These are phyloP conservation scores for Linyphia triangularis DNA, from an alignment of 2,888 invertebrate species.

Conservation along the genomic window DNA sequence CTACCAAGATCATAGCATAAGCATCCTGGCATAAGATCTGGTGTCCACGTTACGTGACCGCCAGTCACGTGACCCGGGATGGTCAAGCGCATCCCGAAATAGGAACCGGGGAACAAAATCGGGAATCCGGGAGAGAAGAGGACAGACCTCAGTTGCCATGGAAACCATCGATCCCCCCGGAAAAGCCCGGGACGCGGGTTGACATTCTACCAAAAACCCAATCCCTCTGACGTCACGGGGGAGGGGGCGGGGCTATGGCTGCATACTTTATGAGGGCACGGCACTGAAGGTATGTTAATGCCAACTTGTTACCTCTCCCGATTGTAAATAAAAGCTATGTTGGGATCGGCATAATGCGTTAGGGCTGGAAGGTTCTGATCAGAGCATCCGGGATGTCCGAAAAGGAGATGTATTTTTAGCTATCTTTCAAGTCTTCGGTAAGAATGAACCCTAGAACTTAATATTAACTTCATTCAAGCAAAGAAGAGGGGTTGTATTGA, in stretches of 20 bases:
- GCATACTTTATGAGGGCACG: slow-evolving; percentile 60
- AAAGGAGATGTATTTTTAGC: not conserved
- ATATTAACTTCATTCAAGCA: not conserved
- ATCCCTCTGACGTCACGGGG: slow-evolving; percentile 36
- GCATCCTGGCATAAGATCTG: not conserved
- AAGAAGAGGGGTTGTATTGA: no score
- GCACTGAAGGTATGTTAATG: slow-evolving; percentile 50
- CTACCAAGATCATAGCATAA: no score
- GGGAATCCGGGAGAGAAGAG: slow-evolving; percentile 40
- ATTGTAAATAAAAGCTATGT: slow-evolving; percentile 26
- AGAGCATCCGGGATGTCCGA: not conserved
- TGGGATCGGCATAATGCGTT: slow-evolving; percentile 14
- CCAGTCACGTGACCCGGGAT: slow-evolving; percentile 34
- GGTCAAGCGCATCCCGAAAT: slow-evolving; percentile 73
- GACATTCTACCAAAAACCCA: slow-evolving; percentile 47
- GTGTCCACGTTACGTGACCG: slow-evolving; percentile 20
- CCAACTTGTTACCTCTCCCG: slow-evolving; percentile 62
- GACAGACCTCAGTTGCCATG: slow-evolving; percentile 30
- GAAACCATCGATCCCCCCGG: slow-evolving; percentile 63
- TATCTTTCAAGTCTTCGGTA: not conserved
- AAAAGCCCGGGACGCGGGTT: slow-evolving; percentile 55
- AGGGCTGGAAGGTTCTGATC: not conserved
- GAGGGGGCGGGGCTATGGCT: slow-evolving; percentile 32
- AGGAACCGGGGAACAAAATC: slow-evolving; percentile 61
- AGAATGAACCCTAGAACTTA: not conserved